Conservation (phyloP, 1,140 invertebrate species). For the Listronotus oregonensis region DNA sequence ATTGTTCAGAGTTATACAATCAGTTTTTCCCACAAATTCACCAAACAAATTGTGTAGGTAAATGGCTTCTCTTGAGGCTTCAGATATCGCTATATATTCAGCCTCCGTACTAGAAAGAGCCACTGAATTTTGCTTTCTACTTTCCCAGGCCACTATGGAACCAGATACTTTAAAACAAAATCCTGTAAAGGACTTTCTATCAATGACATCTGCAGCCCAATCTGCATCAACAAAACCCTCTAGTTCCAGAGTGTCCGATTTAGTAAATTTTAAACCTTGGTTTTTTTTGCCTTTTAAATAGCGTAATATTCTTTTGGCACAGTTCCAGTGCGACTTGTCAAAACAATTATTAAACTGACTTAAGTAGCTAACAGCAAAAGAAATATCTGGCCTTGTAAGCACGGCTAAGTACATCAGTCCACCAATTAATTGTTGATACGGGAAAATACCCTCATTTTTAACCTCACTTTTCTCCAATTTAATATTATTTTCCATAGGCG, state of each 20-base stretch:
- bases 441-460: constrained; percentile 3
- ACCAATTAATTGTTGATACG: constrained; percentile 55
- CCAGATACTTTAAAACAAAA: constrained; percentile 43
- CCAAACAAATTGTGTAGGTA: constrained; percentile 40
- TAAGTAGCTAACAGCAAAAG: constrained; percentile 54
- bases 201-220: constrained; percentile 37
- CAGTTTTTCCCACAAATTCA: not conserved
- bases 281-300: not conserved
- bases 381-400: constrained; percentile 57
- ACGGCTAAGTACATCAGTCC: constrained; percentile 56
- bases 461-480: not conserved
- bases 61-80: constrained; percentile 43
- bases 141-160: constrained; percentile 42
- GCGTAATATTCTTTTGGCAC: constrained; percentile 52
- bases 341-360: constrained; percentile 53
- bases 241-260: constrained; percentile 47
- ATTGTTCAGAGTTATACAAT: not conserved
- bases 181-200: constrained; percentile 44
- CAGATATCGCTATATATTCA: constrained; percentile 37
- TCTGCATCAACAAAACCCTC: constrained; percentile 55
- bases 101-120: constrained; percentile 50
- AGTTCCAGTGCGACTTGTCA: constrained; percentile 48
- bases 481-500: constrained; percentile 26
- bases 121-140: constrained; percentile 41
- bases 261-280: not conserved